A percentile compares a stretch with the other conserved stretches of the same genome.
phyloP scores from a whole-genome alignment of 2,113 vertebrate genomes.

The Cynocephalus volans region DNA sequence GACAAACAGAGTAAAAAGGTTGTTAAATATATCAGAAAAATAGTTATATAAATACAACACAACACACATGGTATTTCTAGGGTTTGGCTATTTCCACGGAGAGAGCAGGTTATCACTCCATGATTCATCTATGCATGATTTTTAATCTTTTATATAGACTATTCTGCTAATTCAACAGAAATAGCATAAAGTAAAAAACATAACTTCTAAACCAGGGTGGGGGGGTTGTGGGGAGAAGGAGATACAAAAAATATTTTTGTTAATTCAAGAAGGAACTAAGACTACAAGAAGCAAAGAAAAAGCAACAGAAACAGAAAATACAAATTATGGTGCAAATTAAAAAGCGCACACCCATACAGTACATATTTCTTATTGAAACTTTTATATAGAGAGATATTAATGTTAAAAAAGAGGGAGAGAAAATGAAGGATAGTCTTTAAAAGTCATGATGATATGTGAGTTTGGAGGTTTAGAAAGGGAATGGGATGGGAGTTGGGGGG shows the following conservation, averaged over 20 bases:
- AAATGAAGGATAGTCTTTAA: not conserved
- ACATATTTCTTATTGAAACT: not conserved
- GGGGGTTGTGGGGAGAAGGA: too few species aligned
- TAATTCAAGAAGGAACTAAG: constrained; percentile 56
- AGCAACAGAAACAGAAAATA: not conserved
- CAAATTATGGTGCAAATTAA: not conserved
- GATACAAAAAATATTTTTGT: not conserved
- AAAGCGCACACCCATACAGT: not conserved
- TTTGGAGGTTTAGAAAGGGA: not conserved
- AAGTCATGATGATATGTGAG: not conserved
- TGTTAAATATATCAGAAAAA: not conserved
- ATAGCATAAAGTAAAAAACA: not conserved
- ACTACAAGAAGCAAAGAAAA: constrained; percentile 23
- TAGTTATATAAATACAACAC: not conserved
- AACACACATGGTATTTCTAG: not conserved
- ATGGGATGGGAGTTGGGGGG: not conserved
- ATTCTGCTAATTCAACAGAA: constrained; percentile 23
- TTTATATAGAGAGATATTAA: not conserved
- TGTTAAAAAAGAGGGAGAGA: not conserved
- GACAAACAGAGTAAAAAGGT: not conserved
- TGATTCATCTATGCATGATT: not conserved
- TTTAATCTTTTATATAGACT: not conserved
- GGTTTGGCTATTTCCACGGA: not conserved
- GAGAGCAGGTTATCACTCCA: not conserved
- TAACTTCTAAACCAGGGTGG: not conserved